Base-by-base conservation (phyloP, 2,888 invertebrate genomes). In the Meiosimyza decipiens region DNA sequence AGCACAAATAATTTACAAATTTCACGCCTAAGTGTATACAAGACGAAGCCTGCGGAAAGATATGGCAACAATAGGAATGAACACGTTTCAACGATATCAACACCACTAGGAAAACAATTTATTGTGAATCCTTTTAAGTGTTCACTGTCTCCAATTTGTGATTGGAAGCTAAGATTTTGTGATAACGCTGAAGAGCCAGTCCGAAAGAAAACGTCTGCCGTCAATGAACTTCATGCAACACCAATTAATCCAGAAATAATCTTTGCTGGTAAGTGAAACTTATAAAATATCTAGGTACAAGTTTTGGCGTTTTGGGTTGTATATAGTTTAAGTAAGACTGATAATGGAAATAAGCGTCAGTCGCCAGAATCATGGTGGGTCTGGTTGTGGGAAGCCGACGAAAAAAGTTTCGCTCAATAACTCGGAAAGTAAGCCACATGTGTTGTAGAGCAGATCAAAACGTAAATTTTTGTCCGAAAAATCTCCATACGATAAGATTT, bases 131-230 rank as follows among this genome's bases (percentile, higher is more conserved):
- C 83, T 1, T 85, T 85, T 28, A 76, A 81, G 62, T 86, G 86
- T 67, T 76, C 79, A 1, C 67, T 85, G 4, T 85, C 85, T 4
- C 85, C 85, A 0, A 84, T 86, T 59, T 77, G 76, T 7, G 74
- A 62, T 33, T 83, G 78, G 81, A 78, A 74, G 16, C 70, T 74
- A 6, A 55, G 59, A 28, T 73, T 73, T 76, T 72, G 77, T 74
- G 50, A 71, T 55, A 71, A 73, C 6, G 12, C 9, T 0, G 75
- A 72, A 9, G 52, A 55, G 3, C 69, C 54, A 65, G 62, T 62
- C 11, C 16, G 11, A 7, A 33, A 15, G 7, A 33, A 33, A 50
- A 6, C 15, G 52, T 6, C 13, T 12, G 12, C 49, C 57, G 71
- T 68, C 60, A 63, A 65, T 5, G n/a, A 9, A 28, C 72, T 74